These are phyloP conservation scores for Yponomeuta plumbellus DNA, from an alignment of 2,888 invertebrate genomes.

Conservation along the genomic window DNA sequence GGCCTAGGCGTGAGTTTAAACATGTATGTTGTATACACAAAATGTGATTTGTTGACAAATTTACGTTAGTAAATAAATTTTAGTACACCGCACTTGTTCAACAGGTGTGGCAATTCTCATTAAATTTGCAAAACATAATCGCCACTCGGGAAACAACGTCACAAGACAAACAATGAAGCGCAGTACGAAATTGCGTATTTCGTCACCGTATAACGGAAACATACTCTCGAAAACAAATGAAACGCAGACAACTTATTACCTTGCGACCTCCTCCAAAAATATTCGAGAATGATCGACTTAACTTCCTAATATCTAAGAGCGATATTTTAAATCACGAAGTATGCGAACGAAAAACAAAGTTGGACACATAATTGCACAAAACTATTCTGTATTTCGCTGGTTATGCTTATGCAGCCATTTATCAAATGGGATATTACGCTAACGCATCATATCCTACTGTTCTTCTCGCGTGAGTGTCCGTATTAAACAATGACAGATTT, in stretches of 20 bases:
- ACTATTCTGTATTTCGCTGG: background rate
- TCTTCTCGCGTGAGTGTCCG: constrained; percentile 41
- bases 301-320: background rate
- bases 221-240: background rate
- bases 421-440: background rate
- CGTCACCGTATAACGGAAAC: background rate
- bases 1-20: too few species aligned
- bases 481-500: constrained; percentile 71
- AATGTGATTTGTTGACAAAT: background rate
- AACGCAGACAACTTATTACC: background rate
- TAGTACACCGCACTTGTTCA: background rate
- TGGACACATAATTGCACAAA: background rate
- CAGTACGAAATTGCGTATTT: background rate
- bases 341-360: too few species aligned
- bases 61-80: background rate
- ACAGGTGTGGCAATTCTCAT: background rate
- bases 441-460: background rate
- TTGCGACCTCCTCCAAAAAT: background rate
- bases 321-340: background rate
- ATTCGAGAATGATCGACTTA: background rate
- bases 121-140: background rate
- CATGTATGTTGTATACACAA: too few species aligned
- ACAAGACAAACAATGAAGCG: background rate
- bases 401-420: background rate
- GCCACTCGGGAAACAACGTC: background rate